These are phyloP conservation scores for Ceratoteleas bidentatus DNA, from an alignment of 1,140 invertebrate species.

Conservation along the genomic window DNA sequence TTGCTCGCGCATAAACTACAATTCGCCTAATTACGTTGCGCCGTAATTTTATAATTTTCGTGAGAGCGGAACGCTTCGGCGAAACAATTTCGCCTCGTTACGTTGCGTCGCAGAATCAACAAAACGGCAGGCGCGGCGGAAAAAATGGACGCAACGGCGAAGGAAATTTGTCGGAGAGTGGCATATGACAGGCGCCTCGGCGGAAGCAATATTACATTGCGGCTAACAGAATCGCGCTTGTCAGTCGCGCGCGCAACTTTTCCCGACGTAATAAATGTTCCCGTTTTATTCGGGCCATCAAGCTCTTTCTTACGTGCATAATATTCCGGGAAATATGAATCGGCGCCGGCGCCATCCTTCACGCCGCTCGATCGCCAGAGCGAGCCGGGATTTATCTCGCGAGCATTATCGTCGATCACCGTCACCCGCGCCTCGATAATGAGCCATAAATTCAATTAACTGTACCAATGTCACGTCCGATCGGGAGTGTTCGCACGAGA, in stretches of 20 bases:
- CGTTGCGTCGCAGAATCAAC: not conserved
- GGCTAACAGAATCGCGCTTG: conserved; percentile 41
- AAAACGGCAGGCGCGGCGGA: not conserved
- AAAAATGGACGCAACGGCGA: conserved; percentile 3
- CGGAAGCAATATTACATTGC: conserved; percentile 45
- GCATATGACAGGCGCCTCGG: conserved; percentile 9
- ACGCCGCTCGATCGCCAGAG: conserved; percentile 47
- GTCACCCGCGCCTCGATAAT: conserved; percentile 56
- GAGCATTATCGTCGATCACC: conserved; percentile 62
- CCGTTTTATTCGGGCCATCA: conserved; percentile 58
- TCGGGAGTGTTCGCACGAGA: conserved; percentile 28
- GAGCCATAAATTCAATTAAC: conserved; percentile 68
- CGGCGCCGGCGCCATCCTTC: conserved; percentile 45
- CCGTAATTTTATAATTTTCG: conserved; percentile 9
- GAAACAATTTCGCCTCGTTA: conserved; percentile 9
- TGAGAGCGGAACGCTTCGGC: not conserved
- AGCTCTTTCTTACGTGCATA: conserved; percentile 51
- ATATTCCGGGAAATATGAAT: conserved; percentile 58
- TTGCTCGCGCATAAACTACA: conserved; percentile 1
- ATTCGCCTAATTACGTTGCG: not conserved
- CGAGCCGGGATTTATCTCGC: conserved; percentile 46
- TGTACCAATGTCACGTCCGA: conserved; percentile 58
- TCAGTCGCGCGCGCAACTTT: conserved; percentile 42
- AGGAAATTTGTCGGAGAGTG: conserved; percentile 28
- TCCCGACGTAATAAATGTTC: conserved; percentile 50